These are phyloP conservation scores for Hydrolagus colliei DNA, from an alignment of 2,797 vertebrate genomes.

Conservation along the genomic window DNA sequence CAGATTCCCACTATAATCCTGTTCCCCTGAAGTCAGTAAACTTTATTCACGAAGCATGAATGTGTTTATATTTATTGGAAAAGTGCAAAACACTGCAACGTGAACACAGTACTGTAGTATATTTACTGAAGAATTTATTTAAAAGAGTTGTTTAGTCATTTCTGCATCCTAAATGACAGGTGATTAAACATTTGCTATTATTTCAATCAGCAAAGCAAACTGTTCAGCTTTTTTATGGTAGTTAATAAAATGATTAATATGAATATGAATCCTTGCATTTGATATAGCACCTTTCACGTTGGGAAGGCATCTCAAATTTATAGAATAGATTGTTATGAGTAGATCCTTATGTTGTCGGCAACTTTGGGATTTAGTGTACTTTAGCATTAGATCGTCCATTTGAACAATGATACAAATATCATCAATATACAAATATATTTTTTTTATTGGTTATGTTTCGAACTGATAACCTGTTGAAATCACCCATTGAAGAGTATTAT, in stretches of 20 bases:
- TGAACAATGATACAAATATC: too few relatives aligned
- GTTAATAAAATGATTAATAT: background rate
- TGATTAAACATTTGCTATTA: slow-evolving; percentile 4
- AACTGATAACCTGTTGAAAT: too few relatives aligned
- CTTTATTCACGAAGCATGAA: background rate
- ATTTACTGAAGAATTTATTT: background rate
- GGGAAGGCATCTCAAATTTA: too few relatives aligned
- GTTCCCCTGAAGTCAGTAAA: background rate
- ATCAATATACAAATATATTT: too few relatives aligned
- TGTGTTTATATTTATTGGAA: background rate
- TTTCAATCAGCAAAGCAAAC: too few relatives aligned
- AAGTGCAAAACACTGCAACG: background rate
- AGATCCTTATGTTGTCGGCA: too few relatives aligned
- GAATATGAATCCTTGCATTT: too few relatives aligned
- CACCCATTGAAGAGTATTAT: too few relatives aligned
- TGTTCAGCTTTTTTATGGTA: background rate
- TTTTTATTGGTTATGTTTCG: too few relatives aligned
- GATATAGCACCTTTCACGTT: too few relatives aligned
- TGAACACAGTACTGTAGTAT: background rate
- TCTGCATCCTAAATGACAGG: background rate
- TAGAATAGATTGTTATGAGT: too few relatives aligned
- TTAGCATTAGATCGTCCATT: too few relatives aligned
- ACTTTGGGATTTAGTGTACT: slow-evolving; percentile 29
- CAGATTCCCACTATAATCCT: background rate
- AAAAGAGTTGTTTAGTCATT: background rate